Percentiles rank a stretch among this genome's conserved stretches.
Evolutionary conservation across 2,797 vertebrate species (phyloP).

Genomic region (Amphiprion clarkii): DNA sequence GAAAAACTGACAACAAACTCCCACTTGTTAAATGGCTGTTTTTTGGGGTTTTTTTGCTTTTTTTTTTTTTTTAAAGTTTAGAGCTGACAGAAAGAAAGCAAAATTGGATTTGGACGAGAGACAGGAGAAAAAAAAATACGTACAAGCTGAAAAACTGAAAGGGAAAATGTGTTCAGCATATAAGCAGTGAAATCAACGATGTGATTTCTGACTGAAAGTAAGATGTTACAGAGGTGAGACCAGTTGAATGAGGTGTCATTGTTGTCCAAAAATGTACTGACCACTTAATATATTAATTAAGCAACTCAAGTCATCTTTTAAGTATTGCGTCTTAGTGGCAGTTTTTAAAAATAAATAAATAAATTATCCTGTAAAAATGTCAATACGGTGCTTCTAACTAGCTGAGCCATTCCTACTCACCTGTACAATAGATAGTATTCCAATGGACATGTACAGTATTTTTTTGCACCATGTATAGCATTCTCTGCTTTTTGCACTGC

Average conservation of each 20-base stretch:
- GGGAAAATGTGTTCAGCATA: constrained; percentile 6
- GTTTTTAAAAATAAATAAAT: too few relatives aligned
- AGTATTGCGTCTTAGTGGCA: background rate
- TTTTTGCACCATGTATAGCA: too few relatives aligned
- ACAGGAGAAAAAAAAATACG: constrained; percentile 21
- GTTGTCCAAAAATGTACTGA: background rate
- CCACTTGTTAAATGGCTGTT: constrained; percentile 57
- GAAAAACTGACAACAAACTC: constrained; percentile 60
- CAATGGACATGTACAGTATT: too few relatives aligned
- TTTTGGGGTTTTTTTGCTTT: too few relatives aligned
- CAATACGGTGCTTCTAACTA: too few relatives aligned
- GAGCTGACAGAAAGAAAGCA: constrained; percentile 39
- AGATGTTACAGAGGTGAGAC: background rate
- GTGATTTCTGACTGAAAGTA: background rate
- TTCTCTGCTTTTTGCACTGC: too few relatives aligned
- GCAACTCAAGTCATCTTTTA: background rate
- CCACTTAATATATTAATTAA: too few relatives aligned
- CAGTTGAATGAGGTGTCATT: background rate
- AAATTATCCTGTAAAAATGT: too few relatives aligned
- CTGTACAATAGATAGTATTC: too few relatives aligned
- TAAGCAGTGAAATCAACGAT: background rate
- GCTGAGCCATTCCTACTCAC: too few relatives aligned
- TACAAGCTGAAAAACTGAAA: constrained; percentile 13
- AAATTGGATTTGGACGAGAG: constrained; percentile 6
- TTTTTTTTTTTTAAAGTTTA: background rate